A percentile compares a stretch with the other conserved stretches of the same genome.
Conservation (phyloP, 2,888 invertebrate species). For the Yponomeuta cagnagella region DNA sequence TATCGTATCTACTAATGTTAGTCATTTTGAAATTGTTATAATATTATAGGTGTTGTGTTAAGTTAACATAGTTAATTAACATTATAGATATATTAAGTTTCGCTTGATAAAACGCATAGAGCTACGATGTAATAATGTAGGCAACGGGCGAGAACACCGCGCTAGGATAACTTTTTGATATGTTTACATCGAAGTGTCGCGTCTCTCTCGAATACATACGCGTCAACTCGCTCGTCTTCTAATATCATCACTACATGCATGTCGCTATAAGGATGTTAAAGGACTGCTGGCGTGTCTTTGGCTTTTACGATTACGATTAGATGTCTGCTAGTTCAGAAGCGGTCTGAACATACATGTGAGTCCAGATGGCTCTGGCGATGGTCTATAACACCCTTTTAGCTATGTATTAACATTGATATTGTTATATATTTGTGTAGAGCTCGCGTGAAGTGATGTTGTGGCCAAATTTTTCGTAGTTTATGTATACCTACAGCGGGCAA, state of each 20-base stretch:
- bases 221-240: neutral
- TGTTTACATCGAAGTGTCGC: conserved; percentile 30
- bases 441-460: conserved; percentile 26
- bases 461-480: conserved; percentile 55
- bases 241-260: neutral
- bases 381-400: neutral
- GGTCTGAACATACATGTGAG: too few species aligned
- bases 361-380: too few species aligned
- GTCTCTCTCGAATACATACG: neutral
- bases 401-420: conserved; percentile 18
- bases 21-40: neutral
- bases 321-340: too few species aligned
- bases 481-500: conserved; percentile 18
- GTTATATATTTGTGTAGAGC: neutral
- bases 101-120: neutral
- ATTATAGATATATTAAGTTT: neutral
- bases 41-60: neutral
- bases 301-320: too few species aligned
- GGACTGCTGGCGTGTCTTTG: too few species aligned
- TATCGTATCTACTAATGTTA: neutral
- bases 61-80: neutral
- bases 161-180: conserved; percentile 32
- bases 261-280: too few species aligned
- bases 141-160: neutral
- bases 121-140: neutral